Percentiles rank a stretch among this genome's conserved stretches.
Evolutionary conservation across 2,113 vertebrate genomes (phyloP).

Genomic region (Anas platyrhynchos): DNA sequence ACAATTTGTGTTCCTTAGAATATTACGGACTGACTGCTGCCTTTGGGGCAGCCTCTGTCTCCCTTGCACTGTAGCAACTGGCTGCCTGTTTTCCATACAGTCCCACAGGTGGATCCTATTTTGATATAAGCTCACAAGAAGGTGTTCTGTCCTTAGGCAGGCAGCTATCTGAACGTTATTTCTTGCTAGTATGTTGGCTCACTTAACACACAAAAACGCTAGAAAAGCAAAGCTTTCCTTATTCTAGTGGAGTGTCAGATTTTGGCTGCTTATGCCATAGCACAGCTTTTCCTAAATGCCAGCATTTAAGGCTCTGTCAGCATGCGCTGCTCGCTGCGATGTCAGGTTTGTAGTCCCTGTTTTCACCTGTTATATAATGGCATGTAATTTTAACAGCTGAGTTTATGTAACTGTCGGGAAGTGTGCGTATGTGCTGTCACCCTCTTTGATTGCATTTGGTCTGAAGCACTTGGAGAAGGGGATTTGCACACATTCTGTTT

Average conservation of each 20-base stretch:
- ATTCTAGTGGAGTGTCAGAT: neutral
- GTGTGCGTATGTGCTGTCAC: neutral
- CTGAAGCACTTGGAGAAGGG: neutral
- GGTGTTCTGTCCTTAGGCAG: neutral
- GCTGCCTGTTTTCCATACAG: neutral
- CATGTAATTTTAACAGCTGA: conserved; percentile 49
- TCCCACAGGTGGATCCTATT: neutral
- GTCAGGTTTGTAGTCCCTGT: conserved; percentile 36
- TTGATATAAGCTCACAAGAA: neutral
- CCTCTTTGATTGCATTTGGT: neutral
- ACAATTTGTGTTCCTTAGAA: neutral
- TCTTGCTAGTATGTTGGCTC: neutral
- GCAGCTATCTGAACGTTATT: neutral
- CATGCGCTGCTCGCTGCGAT: neutral
- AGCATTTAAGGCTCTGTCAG: neutral
- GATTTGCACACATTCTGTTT: neutral
- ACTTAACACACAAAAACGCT: neutral
- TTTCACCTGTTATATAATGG: conserved; percentile 56
- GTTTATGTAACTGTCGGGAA: conserved; percentile 36
- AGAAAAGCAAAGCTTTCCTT: neutral
- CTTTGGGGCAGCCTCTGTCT: neutral
- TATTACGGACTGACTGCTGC: neutral
- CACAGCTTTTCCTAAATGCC: neutral
- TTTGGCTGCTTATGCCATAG: neutral
- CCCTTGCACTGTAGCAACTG: neutral